Conservation (phyloP, 2,888 invertebrate species). For the Apamea sordens region DNA sequence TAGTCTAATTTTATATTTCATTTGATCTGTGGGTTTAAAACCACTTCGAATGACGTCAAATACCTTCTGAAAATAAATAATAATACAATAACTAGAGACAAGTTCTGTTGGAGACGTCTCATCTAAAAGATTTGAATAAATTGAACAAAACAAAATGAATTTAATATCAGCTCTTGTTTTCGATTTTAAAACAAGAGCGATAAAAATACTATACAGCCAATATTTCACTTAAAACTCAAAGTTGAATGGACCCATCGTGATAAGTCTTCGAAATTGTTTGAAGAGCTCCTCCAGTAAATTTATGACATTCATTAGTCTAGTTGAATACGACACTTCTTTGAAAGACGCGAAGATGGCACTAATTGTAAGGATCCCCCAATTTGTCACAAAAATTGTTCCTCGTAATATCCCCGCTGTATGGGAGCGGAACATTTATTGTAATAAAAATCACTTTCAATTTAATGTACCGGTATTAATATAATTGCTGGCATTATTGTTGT, state of each 20-base stretch:
- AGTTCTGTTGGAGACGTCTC: constrained; percentile 40
- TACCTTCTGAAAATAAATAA: constrained; percentile 33
- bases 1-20: constrained; percentile 11
- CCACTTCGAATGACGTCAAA: constrained; percentile 3
- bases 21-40: constrained; percentile 9
- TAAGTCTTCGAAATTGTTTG: constrained; percentile 81
- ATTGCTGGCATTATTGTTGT: constrained; percentile 27
- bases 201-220: constrained; percentile 36
- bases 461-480: constrained; percentile 43
- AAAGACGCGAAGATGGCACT: constrained; percentile 83
- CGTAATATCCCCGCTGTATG: constrained; percentile 69
- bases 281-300: constrained; percentile 81
- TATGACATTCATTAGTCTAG: constrained; percentile 86
- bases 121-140: constrained; percentile 48
- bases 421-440: constrained; percentile 48
- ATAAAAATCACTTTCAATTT: constrained; percentile 59
- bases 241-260: constrained; percentile 71
- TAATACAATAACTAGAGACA: constrained; percentile 18
- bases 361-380: constrained; percentile 85
- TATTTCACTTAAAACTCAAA: constrained; percentile 59
- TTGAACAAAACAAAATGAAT: constrained; percentile 21
- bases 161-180: constrained; percentile 29
- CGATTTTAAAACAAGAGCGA: constrained; percentile 28
- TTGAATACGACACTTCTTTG: constrained; percentile 86
- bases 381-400: constrained; percentile 81